Base-by-base conservation (phyloP, 2,797 vertebrate genomes). In the Sebastes flavidus region DNA sequence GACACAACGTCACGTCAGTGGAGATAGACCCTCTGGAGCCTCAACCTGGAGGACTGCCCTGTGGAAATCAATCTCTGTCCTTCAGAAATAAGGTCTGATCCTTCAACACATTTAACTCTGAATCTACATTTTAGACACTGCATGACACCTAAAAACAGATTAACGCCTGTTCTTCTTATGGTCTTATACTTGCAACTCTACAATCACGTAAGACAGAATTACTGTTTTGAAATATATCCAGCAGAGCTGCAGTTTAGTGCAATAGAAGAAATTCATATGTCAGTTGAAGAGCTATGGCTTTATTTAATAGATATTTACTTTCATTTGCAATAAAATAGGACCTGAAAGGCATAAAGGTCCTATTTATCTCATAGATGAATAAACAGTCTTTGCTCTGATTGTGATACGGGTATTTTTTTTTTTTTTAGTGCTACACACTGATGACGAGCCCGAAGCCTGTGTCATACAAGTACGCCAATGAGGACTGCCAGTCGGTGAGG, bases 81-180 rank as follows among this genome's bases (percentile, higher is more conserved):
- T 99, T 98, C 95, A 96, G 92, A 88, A 95, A 98, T 83, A 99
- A 99, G 97, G 98, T 99, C 56, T 65, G 90, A 54, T 65, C 25
- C 49, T 62, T 52, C 10, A 24, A 30, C 42, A 52, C 25, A 56
- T 54, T 42, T 7, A n/a, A 29, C 32, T 22, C 32, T 46, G 8
- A 24, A 13, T 36, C 27, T 24, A 18, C 54, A 22, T 59, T 75
- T 80, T 34, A 49, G 8, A 68, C 12, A 32, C 18, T 72, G 29
- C 54, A 6, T 2, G 16, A 65, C 16, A 36, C 24, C 20, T 42
- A 8, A 9, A 5, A 13, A 61, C 16, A 2, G 20, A 55, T 71
- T 2, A 27, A 13, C 32, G 29, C 1, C 9, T n/a, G 14, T 52
- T 46, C 42, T 49, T 61, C 12, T 38, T 11, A 8, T 25, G 6